Conservation (phyloP, 1,140 invertebrate genomes). For the Leptopilina clavipes region DNA sequence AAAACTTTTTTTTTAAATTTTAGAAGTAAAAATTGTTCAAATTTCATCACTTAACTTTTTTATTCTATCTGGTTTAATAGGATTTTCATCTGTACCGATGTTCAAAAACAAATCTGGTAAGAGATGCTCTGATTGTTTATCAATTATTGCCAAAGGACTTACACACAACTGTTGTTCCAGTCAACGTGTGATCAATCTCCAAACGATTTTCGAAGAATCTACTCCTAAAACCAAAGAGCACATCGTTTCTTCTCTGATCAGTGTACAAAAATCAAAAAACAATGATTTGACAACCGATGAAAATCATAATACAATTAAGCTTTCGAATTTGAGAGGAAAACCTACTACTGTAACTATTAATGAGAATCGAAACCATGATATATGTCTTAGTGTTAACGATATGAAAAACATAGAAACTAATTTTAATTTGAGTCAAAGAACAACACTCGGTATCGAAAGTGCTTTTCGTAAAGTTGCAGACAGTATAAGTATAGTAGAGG, state of each 20-base stretch:
- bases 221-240: not conserved
- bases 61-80: not conserved
- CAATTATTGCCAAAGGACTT: constrained; percentile 7
- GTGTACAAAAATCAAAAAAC: not conserved
- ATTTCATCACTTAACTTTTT: not conserved
- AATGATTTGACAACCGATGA: not conserved
- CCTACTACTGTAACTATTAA: constrained; percentile 2
- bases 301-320: constrained; percentile 4
- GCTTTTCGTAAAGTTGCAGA: constrained; percentile 13
- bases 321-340: not conserved
- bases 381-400: constrained; percentile 4
- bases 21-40: not conserved
- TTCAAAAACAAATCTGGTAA: not conserved
- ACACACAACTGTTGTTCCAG: not conserved
- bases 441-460: not conserved
- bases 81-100: not conserved
- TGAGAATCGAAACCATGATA: not conserved
- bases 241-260: constrained; percentile 11
- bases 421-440: constrained; percentile 24
- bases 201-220: not conserved
- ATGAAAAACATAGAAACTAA: not conserved
- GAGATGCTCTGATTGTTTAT: not conserved
- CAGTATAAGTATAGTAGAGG: constrained; percentile 20
- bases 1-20: not conserved
- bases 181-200: not conserved